A percentile compares a stretch with the other conserved stretches of the same genome.
These are phyloP conservation scores for Orussus abietinus DNA, from an alignment of 1,140 invertebrate species.

Conservation along the genomic window DNA sequence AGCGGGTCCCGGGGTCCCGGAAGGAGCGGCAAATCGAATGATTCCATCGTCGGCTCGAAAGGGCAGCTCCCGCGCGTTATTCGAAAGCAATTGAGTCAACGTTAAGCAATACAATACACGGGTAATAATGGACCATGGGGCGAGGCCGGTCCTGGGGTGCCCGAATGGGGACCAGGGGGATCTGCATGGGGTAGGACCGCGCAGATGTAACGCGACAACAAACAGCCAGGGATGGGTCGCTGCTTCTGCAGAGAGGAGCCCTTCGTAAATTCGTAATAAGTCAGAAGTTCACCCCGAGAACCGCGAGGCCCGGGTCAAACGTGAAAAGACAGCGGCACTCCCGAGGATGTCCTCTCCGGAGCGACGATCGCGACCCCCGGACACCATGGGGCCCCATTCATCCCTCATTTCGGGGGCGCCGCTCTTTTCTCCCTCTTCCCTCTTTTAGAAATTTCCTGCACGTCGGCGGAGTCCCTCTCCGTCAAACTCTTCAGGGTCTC, in stretches of 20 bases:
- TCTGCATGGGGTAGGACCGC: constrained; percentile 35
- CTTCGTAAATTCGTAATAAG: constrained; percentile 36
- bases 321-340: no score
- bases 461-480: no score
- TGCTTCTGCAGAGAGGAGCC: constrained; percentile 34
- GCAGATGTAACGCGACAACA: constrained; percentile 53
- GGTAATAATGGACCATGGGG: constrained; percentile 53
- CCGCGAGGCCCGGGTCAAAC: no score
- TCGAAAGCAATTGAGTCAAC: constrained; percentile 55
- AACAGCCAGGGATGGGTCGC: constrained; percentile 45
- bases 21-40: constrained; percentile 52
- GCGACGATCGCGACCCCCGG: no score
- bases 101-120: constrained; percentile 54
- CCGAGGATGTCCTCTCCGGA: no score
- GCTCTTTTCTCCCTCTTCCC: no score
- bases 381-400: no score
- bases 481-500: no score
- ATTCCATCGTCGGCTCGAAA: constrained; percentile 44
- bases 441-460: no score
- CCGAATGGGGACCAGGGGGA: constrained; percentile 20
- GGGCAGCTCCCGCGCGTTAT: constrained; percentile 42
- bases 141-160: constrained; percentile 43
- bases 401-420: no score
- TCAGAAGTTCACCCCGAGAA: no score
- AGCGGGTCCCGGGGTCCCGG: no score